Evolutionary conservation across 2,797 vertebrate genomes (phyloP).

Genomic region (Arrhamphus sclerolepis): DNA sequence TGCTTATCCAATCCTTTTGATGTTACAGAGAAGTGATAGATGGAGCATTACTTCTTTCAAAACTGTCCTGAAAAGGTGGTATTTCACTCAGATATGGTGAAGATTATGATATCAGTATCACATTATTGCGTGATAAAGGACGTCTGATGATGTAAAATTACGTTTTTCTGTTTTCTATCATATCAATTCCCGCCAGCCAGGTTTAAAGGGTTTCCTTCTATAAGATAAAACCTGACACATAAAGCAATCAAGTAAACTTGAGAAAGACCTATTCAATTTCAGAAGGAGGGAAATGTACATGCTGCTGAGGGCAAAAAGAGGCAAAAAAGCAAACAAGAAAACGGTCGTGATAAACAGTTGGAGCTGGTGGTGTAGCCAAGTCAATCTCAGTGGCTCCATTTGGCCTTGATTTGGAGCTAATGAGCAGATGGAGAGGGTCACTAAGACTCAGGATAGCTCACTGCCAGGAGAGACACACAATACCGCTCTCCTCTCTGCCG

Average conservation of each 20-base stretch:
- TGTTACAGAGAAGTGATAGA: conserved; percentile 53
- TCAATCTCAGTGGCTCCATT: conserved; percentile 74
- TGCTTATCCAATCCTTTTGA: conserved; percentile 66
- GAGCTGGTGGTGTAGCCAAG: conserved; percentile 63
- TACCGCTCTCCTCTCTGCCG: conserved; percentile 58
- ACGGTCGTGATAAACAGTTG: conserved; percentile 56
- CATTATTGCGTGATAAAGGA: conserved; percentile 40
- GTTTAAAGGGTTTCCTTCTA: conserved; percentile 21
- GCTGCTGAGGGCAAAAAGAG: conserved; percentile 14
- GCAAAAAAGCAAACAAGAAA: conserved; percentile 45
- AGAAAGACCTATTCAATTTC: too few relatives aligned
- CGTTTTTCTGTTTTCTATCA: conserved; percentile 31
- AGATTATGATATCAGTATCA: conserved; percentile 12
- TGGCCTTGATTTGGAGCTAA: conserved; percentile 79
- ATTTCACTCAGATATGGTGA: conserved; percentile 44
- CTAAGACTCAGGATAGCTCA: conserved; percentile 60
- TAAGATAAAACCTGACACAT: conserved; percentile 1
- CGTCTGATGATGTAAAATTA: conserved; percentile 39
- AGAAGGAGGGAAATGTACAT: conserved; percentile 9
- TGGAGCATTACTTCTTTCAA: conserved; percentile 43
- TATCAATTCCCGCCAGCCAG: conserved; percentile 17
- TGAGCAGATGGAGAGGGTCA: conserved; percentile 80
- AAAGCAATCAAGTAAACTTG: too few relatives aligned
- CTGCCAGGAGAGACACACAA: conserved; percentile 64
- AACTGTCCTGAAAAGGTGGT: conserved; percentile 15